Evolutionary conservation across 1,140 invertebrate species (phyloP), one percentile per base, ranked within the genome.

Genomic region (Nebria ingens): DNA sequence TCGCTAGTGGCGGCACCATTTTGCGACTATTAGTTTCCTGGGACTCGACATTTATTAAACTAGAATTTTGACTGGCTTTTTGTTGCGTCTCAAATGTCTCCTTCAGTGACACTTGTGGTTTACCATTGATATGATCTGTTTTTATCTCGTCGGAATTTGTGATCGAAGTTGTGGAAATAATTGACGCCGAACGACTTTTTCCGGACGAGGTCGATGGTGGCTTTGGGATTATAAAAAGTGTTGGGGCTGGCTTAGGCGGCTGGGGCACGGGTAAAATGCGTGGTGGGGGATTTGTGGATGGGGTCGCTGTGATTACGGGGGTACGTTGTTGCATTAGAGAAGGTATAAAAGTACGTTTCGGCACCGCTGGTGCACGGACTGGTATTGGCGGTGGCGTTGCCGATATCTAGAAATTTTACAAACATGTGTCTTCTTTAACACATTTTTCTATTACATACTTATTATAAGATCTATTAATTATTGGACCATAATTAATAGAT

Each of bases 371-470:
- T 4, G 71, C 68, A 53, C 73, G 64, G 61, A 71, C 58, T 22
- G 76, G 75, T 52, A 78, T 70, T 52, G 76, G 76, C 19, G 75
- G 73, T 15, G 74, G 74, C 58, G 40, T 45, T 45, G 17, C 40
- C 15, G 40, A 17, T 45, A 45, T 45, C 40, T 45, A 45, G 17
- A 45, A 45, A 12, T 12, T 17, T 9, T 34, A n/a, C 25, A 34
- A 6, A 34, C 25, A 34, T 34, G 25, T n/a, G n/a, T n/a, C n/a
- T n/a, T n/a, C n/a, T n/a, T n/a, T n/a, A n/a, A n/a, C n/a, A n/a
- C n/a, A n/a, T n/a, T n/a, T n/a, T n/a, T n/a, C n/a, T n/a, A n/a
- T n/a, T n/a, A n/a, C n/a, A n/a, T n/a, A n/a, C n/a, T n/a, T n/a
- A n/a, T n/a, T n/a, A n/a, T n/a, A n/a, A n/a, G n/a, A n/a, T n/a